Evolutionary conservation across 2,797 vertebrate species (phyloP).

Genomic region (Orientallactaga sibirica): DNA sequence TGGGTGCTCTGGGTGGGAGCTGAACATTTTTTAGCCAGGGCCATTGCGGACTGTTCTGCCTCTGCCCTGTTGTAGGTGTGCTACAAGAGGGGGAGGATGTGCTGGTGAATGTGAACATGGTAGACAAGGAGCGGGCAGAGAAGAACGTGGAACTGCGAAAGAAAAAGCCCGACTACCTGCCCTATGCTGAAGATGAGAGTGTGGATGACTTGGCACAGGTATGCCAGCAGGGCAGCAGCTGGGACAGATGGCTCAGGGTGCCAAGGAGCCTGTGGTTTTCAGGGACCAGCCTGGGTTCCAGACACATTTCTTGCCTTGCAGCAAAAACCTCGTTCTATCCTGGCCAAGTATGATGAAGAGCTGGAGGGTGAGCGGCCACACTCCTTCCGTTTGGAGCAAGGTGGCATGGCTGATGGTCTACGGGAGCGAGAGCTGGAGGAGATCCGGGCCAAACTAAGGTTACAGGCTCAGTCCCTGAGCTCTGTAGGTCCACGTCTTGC

Average conservation of each 20-base stretch:
- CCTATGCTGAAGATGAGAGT: conserved; percentile 94
- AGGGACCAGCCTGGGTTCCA: not conserved
- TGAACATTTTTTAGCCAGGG: rapidly evolving
- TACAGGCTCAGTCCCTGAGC: conserved; percentile 92
- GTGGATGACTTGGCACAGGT: conserved; percentile 93
- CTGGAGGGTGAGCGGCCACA: conserved; percentile 95
- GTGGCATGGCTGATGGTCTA: conserved; percentile 91
- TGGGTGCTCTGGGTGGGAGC: not conserved
- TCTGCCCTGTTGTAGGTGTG: conserved; percentile 87
- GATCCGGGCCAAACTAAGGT: conserved; percentile 91
- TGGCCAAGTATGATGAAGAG: conserved; percentile 96
- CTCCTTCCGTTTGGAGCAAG: conserved; percentile 91
- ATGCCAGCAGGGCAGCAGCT: rapidly evolving
- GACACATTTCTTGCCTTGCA: conserved; percentile 32
- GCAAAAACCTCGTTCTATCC: conserved; percentile 89
- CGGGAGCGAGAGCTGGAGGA: conserved; percentile 93
- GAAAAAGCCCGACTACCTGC: conserved; percentile 95
- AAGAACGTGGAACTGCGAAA: conserved; percentile 95
- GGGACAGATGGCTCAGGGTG: rapidly evolving
- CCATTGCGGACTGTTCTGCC: rapidly evolving
- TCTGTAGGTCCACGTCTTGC: conserved; percentile 89
- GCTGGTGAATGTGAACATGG: conserved; percentile 93
- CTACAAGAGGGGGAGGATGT: conserved; percentile 94
- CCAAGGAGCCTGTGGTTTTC: not conserved
- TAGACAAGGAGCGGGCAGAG: conserved; percentile 94